Conservation (phyloP, 1,140 invertebrate genomes). For the Calycopis cecrops region DNA sequence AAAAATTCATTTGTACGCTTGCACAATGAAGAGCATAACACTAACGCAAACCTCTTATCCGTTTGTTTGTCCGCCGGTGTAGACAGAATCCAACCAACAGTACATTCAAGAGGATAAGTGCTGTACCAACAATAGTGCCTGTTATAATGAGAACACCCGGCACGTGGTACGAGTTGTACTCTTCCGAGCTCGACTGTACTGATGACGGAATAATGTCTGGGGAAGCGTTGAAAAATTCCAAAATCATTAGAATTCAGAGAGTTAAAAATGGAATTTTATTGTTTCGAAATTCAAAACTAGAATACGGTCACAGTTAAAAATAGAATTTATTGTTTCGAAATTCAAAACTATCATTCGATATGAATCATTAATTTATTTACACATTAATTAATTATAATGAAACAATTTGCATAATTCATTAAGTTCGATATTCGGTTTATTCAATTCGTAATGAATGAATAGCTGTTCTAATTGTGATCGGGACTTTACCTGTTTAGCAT, state of each 20-base stretch:
- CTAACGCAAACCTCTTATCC: conserved; percentile 77
- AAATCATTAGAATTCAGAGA: too few species aligned
- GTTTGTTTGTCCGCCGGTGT: conserved; percentile 83
- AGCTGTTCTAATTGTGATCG: conserved; percentile 1
- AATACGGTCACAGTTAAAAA: too few species aligned
- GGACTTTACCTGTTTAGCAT: conserved; percentile 7
- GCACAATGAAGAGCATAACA: conserved; percentile 7
- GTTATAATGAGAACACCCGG: conserved; percentile 72
- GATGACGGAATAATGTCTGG: conserved; percentile 62
- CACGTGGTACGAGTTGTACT: conserved; percentile 63
- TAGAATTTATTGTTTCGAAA: conserved; percentile 9
- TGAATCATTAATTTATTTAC: not conserved
- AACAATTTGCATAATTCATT: conserved; percentile 8
- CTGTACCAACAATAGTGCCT: conserved; percentile 73
- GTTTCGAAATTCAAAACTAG: conserved; percentile 2
- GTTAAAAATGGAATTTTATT: conserved; percentile 10
- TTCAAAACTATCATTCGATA: not conserved
- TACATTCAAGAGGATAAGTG: conserved; percentile 87
- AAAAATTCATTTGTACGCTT: conserved; percentile 11
- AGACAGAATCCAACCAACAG: conserved; percentile 92
- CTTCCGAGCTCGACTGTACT: conserved; percentile 70
- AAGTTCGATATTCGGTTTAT: conserved; percentile 8
- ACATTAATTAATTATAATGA: conserved; percentile 7
- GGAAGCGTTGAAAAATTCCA: conserved; percentile 33
- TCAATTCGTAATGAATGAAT: not conserved